These are phyloP conservation scores for Fulica atra DNA, from an alignment of 2,113 vertebrate genomes.

Conservation along the genomic window DNA sequence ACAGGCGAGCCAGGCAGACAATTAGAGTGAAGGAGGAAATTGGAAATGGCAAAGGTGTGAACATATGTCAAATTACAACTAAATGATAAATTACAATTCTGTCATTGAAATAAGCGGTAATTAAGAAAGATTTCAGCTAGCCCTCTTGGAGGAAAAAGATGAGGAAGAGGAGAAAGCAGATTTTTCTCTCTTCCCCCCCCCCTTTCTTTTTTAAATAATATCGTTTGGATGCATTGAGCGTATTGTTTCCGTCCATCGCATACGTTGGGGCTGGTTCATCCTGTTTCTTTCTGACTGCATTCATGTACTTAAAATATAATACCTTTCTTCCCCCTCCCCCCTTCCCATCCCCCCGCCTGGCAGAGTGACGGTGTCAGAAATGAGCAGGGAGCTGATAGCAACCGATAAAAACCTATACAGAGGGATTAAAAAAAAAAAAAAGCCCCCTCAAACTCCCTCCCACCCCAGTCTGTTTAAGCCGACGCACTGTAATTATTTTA, in stretches of 20 bases:
- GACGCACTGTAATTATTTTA: constrained; percentile 82
- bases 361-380: constrained; percentile 74
- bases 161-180: constrained; percentile 10
- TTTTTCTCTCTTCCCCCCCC: background rate
- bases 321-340: constrained; percentile 24
- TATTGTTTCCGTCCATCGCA: constrained; percentile 64
- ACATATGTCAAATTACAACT: constrained; percentile 99
- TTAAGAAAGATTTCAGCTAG: constrained; percentile 87
- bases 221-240: constrained; percentile 49
- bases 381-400: constrained; percentile 74
- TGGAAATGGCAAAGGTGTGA: constrained; percentile 95
- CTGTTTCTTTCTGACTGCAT: constrained; percentile 47
- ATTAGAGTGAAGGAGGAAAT: constrained; percentile 98
- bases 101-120: constrained; percentile 92
- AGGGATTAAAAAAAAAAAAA: constrained; percentile 17
- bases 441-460: background rate
- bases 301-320: constrained; percentile 73
- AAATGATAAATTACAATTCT: constrained; percentile 99
- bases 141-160: constrained; percentile 60
- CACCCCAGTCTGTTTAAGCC: constrained; percentile 50
- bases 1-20: constrained; percentile 96
- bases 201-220: background rate
- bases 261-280: constrained; percentile 2
- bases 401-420: constrained; percentile 72
- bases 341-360: constrained; percentile 48